Evolutionary conservation across 2,888 invertebrate species (phyloP).

Genomic region (Suillia variegata): DNA sequence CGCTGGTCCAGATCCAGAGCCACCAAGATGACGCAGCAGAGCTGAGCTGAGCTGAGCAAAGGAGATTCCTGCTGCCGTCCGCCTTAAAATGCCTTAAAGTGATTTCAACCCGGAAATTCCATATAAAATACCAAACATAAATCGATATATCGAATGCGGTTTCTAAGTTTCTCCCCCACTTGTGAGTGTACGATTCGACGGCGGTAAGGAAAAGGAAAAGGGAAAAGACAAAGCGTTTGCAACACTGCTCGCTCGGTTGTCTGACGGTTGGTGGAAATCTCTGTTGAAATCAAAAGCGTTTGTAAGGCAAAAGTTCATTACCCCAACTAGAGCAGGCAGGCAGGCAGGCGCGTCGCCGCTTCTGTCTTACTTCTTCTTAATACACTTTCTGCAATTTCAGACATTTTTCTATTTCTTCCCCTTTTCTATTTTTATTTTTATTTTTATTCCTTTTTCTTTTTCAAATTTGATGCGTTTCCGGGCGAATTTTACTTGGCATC

Average conservation of each 20-base stretch:
- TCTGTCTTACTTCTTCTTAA: too few relatives aligned
- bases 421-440: background rate
- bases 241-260: background rate
- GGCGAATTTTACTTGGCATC: too few relatives aligned
- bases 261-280: too few relatives aligned
- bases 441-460: too few relatives aligned
- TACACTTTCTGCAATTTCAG: too few relatives aligned
- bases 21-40: too few relatives aligned
- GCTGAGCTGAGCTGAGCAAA: too few relatives aligned
- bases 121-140: slow-evolving; percentile 30
- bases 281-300: too few relatives aligned
- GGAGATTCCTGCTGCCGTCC: too few relatives aligned
- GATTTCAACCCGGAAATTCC: slow-evolving; percentile 50
- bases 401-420: too few relatives aligned
- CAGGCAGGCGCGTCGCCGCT: too few relatives aligned
- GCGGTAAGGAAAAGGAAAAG: background rate
- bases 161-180: background rate
- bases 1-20: background rate
- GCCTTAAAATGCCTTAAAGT: slow-evolving; percentile 45
- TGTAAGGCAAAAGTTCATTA: background rate
- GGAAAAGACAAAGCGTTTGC: background rate
- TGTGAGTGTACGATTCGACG: background rate
- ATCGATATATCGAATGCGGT: slow-evolving; percentile 32
- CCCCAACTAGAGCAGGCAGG: background rate
- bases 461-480: background rate